These are phyloP conservation scores for Trissolcus basalis DNA, from an alignment of 1,140 invertebrate species.

Conservation along the genomic window DNA sequence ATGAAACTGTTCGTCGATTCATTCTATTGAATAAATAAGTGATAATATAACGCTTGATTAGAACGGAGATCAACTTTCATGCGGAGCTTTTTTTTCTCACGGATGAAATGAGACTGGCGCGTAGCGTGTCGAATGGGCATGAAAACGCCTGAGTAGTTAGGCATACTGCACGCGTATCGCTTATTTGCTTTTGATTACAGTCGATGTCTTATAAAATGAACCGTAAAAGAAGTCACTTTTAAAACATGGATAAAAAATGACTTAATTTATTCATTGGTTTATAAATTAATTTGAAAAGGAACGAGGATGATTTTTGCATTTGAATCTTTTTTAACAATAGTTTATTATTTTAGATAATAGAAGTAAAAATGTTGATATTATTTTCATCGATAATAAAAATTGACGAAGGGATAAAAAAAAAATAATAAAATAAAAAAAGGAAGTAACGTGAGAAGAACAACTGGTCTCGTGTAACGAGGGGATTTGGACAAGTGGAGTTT, in stretches of 20 bases:
- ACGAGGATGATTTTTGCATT: too few relatives aligned
- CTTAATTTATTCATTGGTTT: too few relatives aligned
- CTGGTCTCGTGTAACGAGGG: constrained; percentile 29
- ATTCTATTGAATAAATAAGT: constrained; percentile 24
- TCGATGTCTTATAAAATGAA: constrained; percentile 29
- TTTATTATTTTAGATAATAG: not conserved
- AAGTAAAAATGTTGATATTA: too few relatives aligned
- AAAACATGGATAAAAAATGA: constrained; percentile 2
- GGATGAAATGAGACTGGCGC: constrained; percentile 45
- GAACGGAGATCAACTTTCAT: constrained; percentile 60
- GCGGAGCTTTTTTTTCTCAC: constrained; percentile 71
- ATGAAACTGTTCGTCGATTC: constrained; percentile 7
- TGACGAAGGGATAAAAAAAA: too few relatives aligned
- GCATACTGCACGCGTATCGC: constrained; percentile 63
- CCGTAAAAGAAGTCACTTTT: constrained; percentile 25
- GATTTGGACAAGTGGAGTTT: constrained; percentile 48
- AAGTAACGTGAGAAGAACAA: constrained; percentile 45
- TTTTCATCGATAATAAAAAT: too few relatives aligned
- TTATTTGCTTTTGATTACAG: constrained; percentile 49
- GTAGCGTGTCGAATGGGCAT: constrained; percentile 67
- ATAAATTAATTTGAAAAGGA: too few relatives aligned
- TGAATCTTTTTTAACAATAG: too few relatives aligned
- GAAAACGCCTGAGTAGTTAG: constrained; percentile 69
- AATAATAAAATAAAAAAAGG: constrained; percentile 7
- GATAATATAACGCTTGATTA: constrained; percentile 35